These are phyloP conservation scores for Helicoverpa zea DNA, from an alignment of 1,140 invertebrate genomes.

Conservation along the genomic window DNA sequence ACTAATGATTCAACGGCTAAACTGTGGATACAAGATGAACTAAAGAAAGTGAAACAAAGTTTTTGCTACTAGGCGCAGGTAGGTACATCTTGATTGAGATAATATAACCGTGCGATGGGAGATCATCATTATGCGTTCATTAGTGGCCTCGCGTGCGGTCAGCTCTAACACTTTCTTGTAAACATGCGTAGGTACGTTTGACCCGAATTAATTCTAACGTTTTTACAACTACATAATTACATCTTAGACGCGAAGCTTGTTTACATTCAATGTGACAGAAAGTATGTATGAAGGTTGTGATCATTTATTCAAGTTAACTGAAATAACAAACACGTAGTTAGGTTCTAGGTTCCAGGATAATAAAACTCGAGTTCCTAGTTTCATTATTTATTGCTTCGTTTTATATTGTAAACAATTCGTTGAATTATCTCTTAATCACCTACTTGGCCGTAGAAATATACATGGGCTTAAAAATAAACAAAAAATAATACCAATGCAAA, in stretches of 20 bases:
- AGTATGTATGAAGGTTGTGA: background rate
- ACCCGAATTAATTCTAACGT: background rate
- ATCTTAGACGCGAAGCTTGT: no score
- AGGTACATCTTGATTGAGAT: background rate
- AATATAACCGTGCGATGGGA: background rate
- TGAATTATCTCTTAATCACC: slow-evolving; percentile 70
- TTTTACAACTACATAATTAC: no score
- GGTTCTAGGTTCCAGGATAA: background rate
- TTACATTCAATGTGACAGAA: no score
- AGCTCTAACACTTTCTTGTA: background rate
- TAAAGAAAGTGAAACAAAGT: background rate
- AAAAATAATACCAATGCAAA: slow-evolving; percentile 79
- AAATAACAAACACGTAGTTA: no score
- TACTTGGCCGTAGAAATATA: slow-evolving; percentile 70
- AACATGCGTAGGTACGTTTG: background rate
- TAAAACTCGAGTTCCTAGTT: slow-evolving; percentile 36
- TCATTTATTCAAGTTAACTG: no score
- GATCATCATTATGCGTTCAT: slow-evolving; percentile 37
- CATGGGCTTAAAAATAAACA: slow-evolving; percentile 68
- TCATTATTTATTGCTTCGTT: slow-evolving; percentile 79
- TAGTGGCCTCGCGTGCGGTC: slow-evolving; percentile 26
- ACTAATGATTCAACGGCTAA: no score
- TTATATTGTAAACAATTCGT: slow-evolving; percentile 82
- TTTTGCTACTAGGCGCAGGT: background rate
- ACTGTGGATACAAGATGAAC: no score